Base-by-base conservation (phyloP, 2,888 invertebrate genomes). In the Caenorhabditis afra region DNA sequence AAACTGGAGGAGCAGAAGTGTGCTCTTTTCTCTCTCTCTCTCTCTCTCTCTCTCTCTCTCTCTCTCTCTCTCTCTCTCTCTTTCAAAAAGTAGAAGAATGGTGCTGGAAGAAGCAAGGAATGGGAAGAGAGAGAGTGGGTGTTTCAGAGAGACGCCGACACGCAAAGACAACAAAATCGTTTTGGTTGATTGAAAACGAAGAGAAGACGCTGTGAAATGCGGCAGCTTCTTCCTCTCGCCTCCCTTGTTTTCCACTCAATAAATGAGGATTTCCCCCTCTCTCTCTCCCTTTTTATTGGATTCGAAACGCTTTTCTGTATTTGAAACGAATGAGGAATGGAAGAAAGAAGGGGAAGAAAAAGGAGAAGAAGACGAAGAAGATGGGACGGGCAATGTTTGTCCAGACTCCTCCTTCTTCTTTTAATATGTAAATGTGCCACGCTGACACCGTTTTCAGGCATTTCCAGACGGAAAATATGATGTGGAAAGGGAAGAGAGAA, bases 111-210 rank as follows among this genome's bases (percentile, higher is more conserved):
- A 53, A 35, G 35, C n/a, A n/a, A 35, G 50, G 37, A 39, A 53
- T 20, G 16, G 23, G 35, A n/a, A 45, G 58, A 3, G 14, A 14
- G 12, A 47, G 22, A 29, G 45, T n/a, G 35, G n/a, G n/a, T 20
- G 41, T 49, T 49, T 62, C 62, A 62, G 50, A 50, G 39, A 62
- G 41, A 18, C 29, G 29, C 29, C 29, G 29, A 29, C 29, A 29
- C 29, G 29, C 18, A 61, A 22, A 61, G 44, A 22, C 22, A 61
- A 37, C 53, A 61, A 57, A 65, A 66, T 66, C 65, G 74, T 59
- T 65, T 65, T 66, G 59, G 74, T 52, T 59, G 74, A 66, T 67
- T 75, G 70, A 45, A 53, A 59, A 59, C 22, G 35, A 11, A 18
- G 18, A 16, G 16, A 1, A 23, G 52, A 52, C 14, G 55, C 50